Evolutionary conservation across 1,140 invertebrate genomes (phyloP), one percentile per base, ranked within the genome.

Genomic region (Hirudo medicinalis): DNA sequence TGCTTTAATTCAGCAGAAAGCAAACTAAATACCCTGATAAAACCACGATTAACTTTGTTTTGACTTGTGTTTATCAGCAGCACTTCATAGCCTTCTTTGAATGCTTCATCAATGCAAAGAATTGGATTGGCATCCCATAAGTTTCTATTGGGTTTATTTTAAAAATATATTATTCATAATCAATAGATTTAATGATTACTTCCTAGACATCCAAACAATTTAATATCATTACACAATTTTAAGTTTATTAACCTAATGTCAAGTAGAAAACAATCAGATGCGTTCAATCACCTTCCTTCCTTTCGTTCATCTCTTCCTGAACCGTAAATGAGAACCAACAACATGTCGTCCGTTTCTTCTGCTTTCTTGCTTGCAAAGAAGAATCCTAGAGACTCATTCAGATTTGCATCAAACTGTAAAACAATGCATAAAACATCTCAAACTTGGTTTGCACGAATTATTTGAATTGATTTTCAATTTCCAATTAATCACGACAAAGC

Each of bases 241-340:
- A 49, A 49, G 9, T 49, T 17, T 49, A n/a, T n/a, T n/a, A n/a
- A n/a, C n/a, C n/a, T n/a, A n/a, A n/a, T n/a, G n/a, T n/a, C n/a
- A n/a, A n/a, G n/a, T n/a, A n/a, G n/a, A 40, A 40, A 40, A 40
- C 40, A 40, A 40, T 40, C 11, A 6, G 40, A 11, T 40, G 4
- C 40, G 11, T 40, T 49, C 13, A 49, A 49, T 73, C 71, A 85
- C 84, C 83, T 85, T 75, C 89, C 84, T 43, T 89, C 86, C 89
- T 89, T 91, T 76, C 91, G 89, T 0, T 89, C 89, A 72, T 89
- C 89, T 73, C 88, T 82, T 0, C 90, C 89, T 36, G 87, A 87
- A n/a, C 89, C 89, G 82, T 91, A 88, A 71, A 91, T 88, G 9
- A 91, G 80, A 17, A 91, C 80, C 67, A 91, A 75, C n/a, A 91